These are phyloP conservation scores for Hemithea aestivaria DNA, from an alignment of 2,888 invertebrate species.

Conservation along the genomic window DNA sequence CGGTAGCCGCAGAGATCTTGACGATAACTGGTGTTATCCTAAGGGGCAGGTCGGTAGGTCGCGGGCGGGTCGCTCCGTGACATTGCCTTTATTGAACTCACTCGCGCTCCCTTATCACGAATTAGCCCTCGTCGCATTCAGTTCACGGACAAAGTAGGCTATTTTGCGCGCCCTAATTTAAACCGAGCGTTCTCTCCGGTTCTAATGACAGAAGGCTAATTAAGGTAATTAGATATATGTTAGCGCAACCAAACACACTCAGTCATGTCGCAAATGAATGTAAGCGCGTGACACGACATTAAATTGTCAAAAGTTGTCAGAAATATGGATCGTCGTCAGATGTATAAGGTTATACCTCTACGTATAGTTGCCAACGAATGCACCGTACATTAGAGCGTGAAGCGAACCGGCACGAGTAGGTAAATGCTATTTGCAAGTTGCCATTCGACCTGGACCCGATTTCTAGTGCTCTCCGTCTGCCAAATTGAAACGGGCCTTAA, in stretches of 20 bases:
- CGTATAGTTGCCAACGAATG: conserved; percentile 43
- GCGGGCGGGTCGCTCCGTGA: conserved; percentile 49
- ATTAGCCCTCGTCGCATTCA: conserved; percentile 65
- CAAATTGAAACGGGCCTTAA: conserved; percentile 66
- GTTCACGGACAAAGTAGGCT: conserved; percentile 66
- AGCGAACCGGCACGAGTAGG: conserved; percentile 47
- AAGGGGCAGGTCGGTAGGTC: conserved; percentile 39
- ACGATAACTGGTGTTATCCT: conserved; percentile 56
- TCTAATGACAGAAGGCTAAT: conserved; percentile 66
- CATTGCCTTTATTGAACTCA: conserved; percentile 63
- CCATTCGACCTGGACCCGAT: conserved; percentile 47
- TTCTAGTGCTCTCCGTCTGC: conserved; percentile 54
- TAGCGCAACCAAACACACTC: conserved; percentile 49
- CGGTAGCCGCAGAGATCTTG: conserved; percentile 35
- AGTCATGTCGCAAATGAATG: conserved; percentile 26
- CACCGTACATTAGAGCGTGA: conserved; percentile 47
- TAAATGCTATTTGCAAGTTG: conserved; percentile 69
- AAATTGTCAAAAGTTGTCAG: conserved; percentile 10
- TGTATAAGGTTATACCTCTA: conserved; percentile 30
- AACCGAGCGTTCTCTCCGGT: conserved; percentile 54
- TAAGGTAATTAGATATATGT: conserved; percentile 68
- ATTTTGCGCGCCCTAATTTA: conserved; percentile 65
- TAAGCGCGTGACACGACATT: conserved; percentile 25
- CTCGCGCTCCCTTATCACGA: conserved; percentile 66
- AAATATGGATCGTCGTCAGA: conserved; percentile 25